Percentiles rank a stretch among this genome's conserved stretches.
These are phyloP conservation scores for Trinectes maculatus DNA, from an alignment of 2,113 vertebrate species.

Conservation along the genomic window DNA sequence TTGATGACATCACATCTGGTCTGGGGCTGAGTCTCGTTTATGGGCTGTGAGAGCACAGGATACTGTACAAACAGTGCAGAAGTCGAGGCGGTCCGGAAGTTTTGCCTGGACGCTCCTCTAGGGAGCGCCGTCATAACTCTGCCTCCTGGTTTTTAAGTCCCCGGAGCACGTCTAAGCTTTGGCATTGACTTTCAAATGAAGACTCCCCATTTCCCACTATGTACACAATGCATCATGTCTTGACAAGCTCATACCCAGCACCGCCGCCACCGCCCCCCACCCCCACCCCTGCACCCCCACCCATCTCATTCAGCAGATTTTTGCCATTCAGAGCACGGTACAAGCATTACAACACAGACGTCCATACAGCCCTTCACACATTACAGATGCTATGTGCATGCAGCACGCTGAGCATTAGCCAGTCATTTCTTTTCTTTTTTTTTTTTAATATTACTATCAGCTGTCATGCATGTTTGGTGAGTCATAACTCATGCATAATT, in stretches of 20 bases:
- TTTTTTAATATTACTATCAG: conserved; percentile 32
- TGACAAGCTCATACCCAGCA: conserved; percentile 60
- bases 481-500: conserved; percentile 47
- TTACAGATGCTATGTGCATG: neutral
- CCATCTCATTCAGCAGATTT: conserved; percentile 58
- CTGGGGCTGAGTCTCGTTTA: conserved; percentile 21
- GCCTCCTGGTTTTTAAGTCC: conserved; percentile 65
- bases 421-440: too few species aligned
- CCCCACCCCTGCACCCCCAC: neutral
- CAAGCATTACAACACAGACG: conserved; percentile 24
- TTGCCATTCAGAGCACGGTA: conserved; percentile 17
- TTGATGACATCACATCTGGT: too few species aligned
- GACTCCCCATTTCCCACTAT: conserved; percentile 67
- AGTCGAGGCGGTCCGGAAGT: conserved; percentile 22
- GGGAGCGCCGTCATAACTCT: conserved; percentile 68
- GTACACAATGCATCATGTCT: conserved; percentile 71
- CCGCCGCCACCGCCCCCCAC: neutral
- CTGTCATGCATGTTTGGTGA: conserved; percentile 23
- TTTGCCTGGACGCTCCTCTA: conserved; percentile 31
- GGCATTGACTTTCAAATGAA: conserved; percentile 82
- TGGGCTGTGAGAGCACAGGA: conserved; percentile 18
- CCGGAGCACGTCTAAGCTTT: conserved; percentile 51
- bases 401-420: neutral
- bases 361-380: conserved; percentile 2
- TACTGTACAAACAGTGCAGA: conserved; percentile 19